These are phyloP conservation scores for Nannobrachium achirus DNA, from an alignment of 2,113 vertebrate species.

Conservation along the genomic window DNA sequence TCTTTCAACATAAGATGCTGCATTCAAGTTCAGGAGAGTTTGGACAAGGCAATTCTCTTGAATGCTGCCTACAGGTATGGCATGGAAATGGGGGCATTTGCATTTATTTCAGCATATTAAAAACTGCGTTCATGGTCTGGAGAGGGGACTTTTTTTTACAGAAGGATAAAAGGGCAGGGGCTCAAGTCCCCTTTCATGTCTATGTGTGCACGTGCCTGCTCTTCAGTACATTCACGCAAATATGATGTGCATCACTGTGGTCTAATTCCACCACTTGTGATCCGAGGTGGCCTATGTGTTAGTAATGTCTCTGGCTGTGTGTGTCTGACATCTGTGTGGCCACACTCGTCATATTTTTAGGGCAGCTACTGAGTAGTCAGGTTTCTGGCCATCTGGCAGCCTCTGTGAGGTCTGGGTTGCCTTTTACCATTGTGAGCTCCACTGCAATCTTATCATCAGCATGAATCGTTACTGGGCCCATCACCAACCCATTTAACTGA, in stretches of 20 bases:
- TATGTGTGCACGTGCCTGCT: no score
- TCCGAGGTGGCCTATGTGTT: constrained; percentile 17
- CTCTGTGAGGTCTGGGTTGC: constrained; percentile 73
- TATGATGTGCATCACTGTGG: not conserved
- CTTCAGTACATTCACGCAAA: constrained; percentile 11
- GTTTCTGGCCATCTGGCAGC: constrained; percentile 1
- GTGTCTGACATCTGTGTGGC: constrained; percentile 23
- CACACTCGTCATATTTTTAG: not conserved
- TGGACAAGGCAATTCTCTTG: no score
- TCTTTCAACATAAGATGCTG: no score
- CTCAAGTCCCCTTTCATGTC: no score
- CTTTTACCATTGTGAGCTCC: constrained; percentile 4
- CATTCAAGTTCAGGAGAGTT: no score
- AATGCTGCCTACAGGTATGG: no score
- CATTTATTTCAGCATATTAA: no score
- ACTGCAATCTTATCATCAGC: constrained; percentile 60
- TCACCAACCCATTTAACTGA: constrained; percentile 62
- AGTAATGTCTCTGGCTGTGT: constrained; percentile 7
- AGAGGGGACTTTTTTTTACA: no score
- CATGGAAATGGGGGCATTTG: no score
- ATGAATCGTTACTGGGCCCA: constrained; percentile 77
- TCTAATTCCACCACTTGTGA: not conserved
- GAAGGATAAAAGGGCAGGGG: no score
- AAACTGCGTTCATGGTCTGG: no score
- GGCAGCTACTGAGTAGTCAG: not conserved